These are phyloP conservation scores for Ascaphus truei DNA, from an alignment of 2,113 vertebrate species.

Conservation along the genomic window DNA sequence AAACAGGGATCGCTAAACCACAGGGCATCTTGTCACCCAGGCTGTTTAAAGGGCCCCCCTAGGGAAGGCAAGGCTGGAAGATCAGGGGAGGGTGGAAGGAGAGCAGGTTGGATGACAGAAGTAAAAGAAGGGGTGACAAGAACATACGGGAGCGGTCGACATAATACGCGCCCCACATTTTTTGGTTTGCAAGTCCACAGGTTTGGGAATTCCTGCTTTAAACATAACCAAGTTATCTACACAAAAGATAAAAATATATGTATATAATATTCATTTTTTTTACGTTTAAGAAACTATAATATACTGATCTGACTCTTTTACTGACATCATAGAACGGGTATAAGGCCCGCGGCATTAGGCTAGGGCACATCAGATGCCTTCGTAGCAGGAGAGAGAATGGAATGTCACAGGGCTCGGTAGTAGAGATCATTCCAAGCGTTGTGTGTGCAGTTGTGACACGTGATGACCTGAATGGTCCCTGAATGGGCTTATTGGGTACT, in stretches of 20 bases:
- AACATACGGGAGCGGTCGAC: too few relatives aligned
- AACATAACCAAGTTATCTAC: neutral
- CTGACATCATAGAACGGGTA: neutral
- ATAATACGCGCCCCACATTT: too few relatives aligned
- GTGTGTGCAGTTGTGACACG: too few relatives aligned
- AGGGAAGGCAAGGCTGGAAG: too few relatives aligned
- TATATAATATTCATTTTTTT: neutral
- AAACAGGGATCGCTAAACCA: neutral
- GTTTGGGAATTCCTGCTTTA: neutral
- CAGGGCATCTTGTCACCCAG: neutral
- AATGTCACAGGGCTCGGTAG: too few relatives aligned
- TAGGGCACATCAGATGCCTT: neutral
- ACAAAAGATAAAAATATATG: conserved; percentile 18
- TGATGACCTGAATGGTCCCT: too few relatives aligned
- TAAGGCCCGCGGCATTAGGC: neutral
- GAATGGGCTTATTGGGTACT: too few relatives aligned
- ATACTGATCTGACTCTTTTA: neutral
- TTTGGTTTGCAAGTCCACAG: neutral
- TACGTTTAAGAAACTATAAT: conserved; percentile 9
- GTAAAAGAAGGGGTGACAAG: too few relatives aligned
- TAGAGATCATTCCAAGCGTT: too few relatives aligned
- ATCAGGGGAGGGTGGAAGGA: neutral
- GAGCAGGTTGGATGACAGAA: too few relatives aligned
- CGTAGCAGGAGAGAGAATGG: neutral
- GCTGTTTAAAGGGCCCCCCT: too few relatives aligned